These are phyloP conservation scores for Auanema sp. DNA, from an alignment of 2,888 invertebrate species.

Conservation along the genomic window DNA sequence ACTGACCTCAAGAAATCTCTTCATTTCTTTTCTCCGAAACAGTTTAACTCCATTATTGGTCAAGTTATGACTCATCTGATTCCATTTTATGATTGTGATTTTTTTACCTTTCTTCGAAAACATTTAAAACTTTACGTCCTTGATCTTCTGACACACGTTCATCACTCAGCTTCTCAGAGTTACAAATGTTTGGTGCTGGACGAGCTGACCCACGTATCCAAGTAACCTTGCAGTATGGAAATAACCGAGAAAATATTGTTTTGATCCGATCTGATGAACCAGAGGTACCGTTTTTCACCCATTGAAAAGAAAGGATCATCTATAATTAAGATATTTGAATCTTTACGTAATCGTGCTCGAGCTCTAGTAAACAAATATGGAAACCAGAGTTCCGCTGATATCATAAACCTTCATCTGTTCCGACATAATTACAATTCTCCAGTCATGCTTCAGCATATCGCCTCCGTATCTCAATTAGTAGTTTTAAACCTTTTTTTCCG, in stretches of 20 bases:
- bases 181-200: conserved; percentile 9
- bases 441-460: conserved; percentile 55
- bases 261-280: conserved; percentile 16
- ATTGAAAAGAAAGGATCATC: background rate
- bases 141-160: no score
- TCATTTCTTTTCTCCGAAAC: background rate
- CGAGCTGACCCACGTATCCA: conserved; percentile 19
- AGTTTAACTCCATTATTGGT: background rate
- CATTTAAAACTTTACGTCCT: background rate
- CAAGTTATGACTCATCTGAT: no score
- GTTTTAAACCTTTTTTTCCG: conserved; percentile 1
- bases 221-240: conserved; percentile 20
- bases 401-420: conserved; percentile 57
- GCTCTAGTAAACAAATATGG: conserved; percentile 47
- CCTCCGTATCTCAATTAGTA: conserved; percentile 51
- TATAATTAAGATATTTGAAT: conserved; percentile 46
- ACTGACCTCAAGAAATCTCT: background rate
- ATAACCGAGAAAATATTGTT: conserved; percentile 16
- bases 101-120: background rate
- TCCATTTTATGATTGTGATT: conserved; percentile 4
- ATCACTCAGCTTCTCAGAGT: background rate
- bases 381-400: conserved; percentile 47
- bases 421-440: conserved; percentile 61
- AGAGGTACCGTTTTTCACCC: conserved; percentile 3
- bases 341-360: conserved; percentile 45